Evolutionary conservation across 2,888 invertebrate species (phyloP).

Genomic region (Argynnis bischoffii): DNA sequence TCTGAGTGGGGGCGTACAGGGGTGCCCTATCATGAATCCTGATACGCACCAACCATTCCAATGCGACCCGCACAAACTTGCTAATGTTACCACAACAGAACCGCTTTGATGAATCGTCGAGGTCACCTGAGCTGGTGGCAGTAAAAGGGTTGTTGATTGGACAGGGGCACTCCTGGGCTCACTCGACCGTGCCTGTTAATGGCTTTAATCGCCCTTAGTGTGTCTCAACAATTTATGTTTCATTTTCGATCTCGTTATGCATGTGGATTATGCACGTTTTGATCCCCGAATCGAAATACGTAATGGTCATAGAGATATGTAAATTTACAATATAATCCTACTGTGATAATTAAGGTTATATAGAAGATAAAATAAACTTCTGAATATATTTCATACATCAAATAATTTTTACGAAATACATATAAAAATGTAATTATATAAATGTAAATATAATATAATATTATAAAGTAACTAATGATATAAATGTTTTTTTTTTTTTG

Average conservation of each 20-base stretch:
- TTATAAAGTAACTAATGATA: too few relatives aligned
- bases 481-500: too few relatives aligned
- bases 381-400: neutral
- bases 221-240: conserved; percentile 79
- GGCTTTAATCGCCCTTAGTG: conserved; percentile 78
- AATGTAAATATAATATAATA: too few relatives aligned
- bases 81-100: conserved; percentile 42
- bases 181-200: conserved; percentile 77
- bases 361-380: neutral
- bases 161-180: conserved; percentile 60
- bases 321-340: conserved; percentile 48
- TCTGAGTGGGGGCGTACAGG: conserved; percentile 72
- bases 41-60: conserved; percentile 71
- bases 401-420: too few relatives aligned
- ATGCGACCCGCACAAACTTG: conserved; percentile 59
- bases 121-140: conserved; percentile 43
- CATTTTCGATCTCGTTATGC: conserved; percentile 81
- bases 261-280: conserved; percentile 70
- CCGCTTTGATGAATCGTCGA: conserved; percentile 36
- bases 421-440: too few relatives aligned
- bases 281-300: conserved; percentile 57
- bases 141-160: conserved; percentile 77
- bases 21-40: conserved; percentile 78
- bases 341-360: conserved; percentile 16
- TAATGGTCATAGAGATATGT: conserved; percentile 68